Conservation (phyloP, 2,797 vertebrate species). For the Crocidura indochinensis region DNA sequence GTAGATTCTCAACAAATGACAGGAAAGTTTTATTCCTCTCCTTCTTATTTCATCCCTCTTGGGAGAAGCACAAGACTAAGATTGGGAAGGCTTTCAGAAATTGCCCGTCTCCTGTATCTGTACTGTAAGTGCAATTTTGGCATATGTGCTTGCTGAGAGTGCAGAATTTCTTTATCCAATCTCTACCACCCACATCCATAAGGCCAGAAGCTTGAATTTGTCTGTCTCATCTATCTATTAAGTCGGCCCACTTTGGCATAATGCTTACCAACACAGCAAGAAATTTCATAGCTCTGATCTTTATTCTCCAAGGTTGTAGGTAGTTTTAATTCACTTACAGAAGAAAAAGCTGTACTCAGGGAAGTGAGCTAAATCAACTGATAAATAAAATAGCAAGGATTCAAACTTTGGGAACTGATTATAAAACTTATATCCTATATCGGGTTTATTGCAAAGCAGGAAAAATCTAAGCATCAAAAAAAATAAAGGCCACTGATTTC, state of each 20-base stretch:
- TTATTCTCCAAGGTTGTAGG: slow-evolving; percentile 8
- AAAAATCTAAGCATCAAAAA: slow-evolving; percentile 8
- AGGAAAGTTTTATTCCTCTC: background rate
- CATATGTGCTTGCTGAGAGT: slow-evolving; percentile 65
- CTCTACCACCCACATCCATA: background rate
- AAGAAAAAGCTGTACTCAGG: slow-evolving; percentile 23
- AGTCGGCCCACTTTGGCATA: slow-evolving; percentile 44
- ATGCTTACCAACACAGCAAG: slow-evolving; percentile 46
- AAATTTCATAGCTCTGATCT: slow-evolving; percentile 30
- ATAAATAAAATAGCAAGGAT: slow-evolving; percentile 28
- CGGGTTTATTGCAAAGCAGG: slow-evolving; percentile 26
- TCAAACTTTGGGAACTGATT: slow-evolving; percentile 27
- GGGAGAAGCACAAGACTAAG: slow-evolving; percentile 46
- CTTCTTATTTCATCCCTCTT: slow-evolving; percentile 28
- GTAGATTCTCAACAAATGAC: slow-evolving; percentile 35
- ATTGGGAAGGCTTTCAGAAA: slow-evolving; percentile 67
- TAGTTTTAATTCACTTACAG: slow-evolving; percentile 58
- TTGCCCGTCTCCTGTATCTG: slow-evolving; percentile 48
- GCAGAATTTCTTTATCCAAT: slow-evolving; percentile 33
- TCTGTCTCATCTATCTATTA: background rate
- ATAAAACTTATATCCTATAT: slow-evolving; percentile 9
- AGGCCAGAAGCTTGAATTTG: slow-evolving; percentile 62
- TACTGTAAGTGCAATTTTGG: slow-evolving; percentile 71
- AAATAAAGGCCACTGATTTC: background rate
- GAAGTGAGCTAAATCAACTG: background rate